Conservation (phyloP, 2,888 invertebrate species). For the Ectobius pallidus region DNA sequence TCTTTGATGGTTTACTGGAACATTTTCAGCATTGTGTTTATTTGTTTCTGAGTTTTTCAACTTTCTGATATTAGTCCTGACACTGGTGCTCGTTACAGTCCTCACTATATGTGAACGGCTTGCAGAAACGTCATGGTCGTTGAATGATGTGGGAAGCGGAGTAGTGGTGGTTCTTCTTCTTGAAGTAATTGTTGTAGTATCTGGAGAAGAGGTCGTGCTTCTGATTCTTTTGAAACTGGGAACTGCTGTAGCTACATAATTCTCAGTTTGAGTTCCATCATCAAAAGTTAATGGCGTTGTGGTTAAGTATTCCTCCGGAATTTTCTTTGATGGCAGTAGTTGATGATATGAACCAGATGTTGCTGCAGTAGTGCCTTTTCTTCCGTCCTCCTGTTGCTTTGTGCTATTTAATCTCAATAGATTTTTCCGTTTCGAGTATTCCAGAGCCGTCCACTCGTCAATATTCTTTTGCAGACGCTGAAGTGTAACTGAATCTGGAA, state of each 20-base stretch:
- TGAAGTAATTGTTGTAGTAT: not conserved
- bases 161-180: not conserved
- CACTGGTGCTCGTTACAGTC: too few relatives aligned
- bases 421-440: slow-evolving; percentile 64
- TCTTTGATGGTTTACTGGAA: not conserved
- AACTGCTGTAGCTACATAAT: slow-evolving; percentile 24
- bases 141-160: slow-evolving; percentile 47
- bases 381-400: slow-evolving; percentile 14
- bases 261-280: slow-evolving; percentile 25
- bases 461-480: slow-evolving; percentile 80
- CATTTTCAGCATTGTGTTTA: too few relatives aligned
- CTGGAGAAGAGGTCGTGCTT: not conserved
- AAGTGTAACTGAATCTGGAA: slow-evolving; percentile 67
- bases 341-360: slow-evolving; percentile 27
- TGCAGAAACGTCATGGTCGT: slow-evolving; percentile 60
- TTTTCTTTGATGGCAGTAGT: slow-evolving; percentile 72
- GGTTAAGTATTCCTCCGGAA: slow-evolving; percentile 77
- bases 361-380: slow-evolving; percentile 14
- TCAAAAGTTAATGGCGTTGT: slow-evolving; percentile 56
- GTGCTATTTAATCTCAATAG: slow-evolving; percentile 47
- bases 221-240: not conserved
- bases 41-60: too few relatives aligned
- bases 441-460: slow-evolving; percentile 83
- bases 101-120: slow-evolving; percentile 55
- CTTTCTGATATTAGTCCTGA: too few relatives aligned